These are phyloP conservation scores for Celastrina argiolus DNA, from an alignment of 2,888 invertebrate genomes.

Conservation along the genomic window DNA sequence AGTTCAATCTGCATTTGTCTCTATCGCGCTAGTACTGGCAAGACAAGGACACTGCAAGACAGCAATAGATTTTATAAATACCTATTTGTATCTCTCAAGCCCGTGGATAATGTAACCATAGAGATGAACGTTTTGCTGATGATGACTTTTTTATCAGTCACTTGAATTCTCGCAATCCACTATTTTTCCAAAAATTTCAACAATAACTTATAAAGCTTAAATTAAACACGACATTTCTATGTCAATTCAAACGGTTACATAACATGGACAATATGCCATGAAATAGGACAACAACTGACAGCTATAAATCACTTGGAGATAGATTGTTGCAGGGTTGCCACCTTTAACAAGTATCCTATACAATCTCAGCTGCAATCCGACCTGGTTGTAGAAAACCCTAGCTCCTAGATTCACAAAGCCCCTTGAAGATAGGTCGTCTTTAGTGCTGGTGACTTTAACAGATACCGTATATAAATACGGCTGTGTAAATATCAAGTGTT, in stretches of 20 bases:
- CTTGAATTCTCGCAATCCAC: too few relatives aligned
- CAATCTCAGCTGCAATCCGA: neutral
- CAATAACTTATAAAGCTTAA: neutral
- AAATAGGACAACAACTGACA: conserved; percentile 5
- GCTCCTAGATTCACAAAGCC: neutral
- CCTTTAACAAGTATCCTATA: neutral
- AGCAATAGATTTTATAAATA: too few relatives aligned
- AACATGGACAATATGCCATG: conserved; percentile 8
- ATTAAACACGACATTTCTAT: neutral
- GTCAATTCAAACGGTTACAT: neutral
- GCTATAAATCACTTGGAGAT: conserved; percentile 12
- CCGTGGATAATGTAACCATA: too few relatives aligned
- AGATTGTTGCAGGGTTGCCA: neutral
- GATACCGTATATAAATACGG: neutral
- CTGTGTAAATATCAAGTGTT: neutral
- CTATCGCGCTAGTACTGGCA: too few relatives aligned
- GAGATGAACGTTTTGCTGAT: too few relatives aligned
- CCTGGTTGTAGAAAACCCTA: neutral
- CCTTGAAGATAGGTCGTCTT: neutral
- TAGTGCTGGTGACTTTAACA: neutral
- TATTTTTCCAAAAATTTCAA: too few relatives aligned
- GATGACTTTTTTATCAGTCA: too few relatives aligned
- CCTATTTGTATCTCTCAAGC: too few relatives aligned
- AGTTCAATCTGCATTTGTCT: too few relatives aligned
- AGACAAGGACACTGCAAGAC: too few relatives aligned